A percentile compares a stretch with the other conserved stretches of the same genome.
Conservation (phyloP, 2,797 vertebrate species). For the Mus spretus region DNA sequence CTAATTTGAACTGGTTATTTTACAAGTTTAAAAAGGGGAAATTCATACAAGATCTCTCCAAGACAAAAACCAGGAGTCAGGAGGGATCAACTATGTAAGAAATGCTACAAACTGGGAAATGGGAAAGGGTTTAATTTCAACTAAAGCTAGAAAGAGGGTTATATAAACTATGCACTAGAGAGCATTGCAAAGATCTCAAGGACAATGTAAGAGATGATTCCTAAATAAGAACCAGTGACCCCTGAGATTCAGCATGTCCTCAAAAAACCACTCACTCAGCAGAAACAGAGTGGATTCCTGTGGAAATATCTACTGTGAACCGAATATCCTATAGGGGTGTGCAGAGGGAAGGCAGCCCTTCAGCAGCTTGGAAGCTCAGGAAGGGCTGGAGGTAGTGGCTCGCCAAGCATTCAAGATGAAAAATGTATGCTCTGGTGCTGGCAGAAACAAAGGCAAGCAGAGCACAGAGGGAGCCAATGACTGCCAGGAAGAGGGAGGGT, state of each 20-base stretch:
- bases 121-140: conserved; percentile 35
- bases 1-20: background rate
- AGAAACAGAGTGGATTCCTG: background rate
- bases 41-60: conserved; percentile 35
- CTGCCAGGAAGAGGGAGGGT: background rate
- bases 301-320: background rate
- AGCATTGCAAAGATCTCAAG: background rate
- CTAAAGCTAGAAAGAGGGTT: background rate
- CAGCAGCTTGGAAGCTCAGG: background rate
- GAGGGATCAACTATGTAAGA: background rate
- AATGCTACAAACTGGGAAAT: conserved; percentile 39
- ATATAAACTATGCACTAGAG: background rate
- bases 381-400: background rate
- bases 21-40: background rate
- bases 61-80: background rate
- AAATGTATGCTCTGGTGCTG: background rate
- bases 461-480: background rate
- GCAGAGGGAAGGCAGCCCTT: background rate
- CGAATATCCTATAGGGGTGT: background rate
- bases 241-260: background rate
- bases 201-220: background rate
- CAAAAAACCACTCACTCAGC: conserved; percentile 2
- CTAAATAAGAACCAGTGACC: background rate
- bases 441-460: background rate
- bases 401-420: background rate